Conservation (phyloP, 2,113 vertebrate genomes). For the Notarius quadriscutis region DNA sequence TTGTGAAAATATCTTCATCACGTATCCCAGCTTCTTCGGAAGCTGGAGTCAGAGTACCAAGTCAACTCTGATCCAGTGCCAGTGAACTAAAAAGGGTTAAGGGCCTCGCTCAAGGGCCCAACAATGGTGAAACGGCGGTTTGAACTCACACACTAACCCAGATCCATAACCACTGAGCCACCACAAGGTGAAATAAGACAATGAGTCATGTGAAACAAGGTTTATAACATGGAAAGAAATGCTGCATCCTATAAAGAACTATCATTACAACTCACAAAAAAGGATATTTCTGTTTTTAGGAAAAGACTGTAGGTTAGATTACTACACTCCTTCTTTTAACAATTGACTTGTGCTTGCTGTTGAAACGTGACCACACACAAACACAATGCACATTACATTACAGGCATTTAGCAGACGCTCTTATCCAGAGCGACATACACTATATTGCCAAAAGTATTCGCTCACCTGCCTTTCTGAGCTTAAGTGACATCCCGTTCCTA, state of each 20-base stretch:
- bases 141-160: not conserved
- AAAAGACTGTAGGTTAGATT: not conserved
- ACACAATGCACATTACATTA: not conserved
- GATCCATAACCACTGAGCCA: not conserved
- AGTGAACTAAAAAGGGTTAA: not conserved
- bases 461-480: too few relatives aligned
- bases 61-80: not conserved
- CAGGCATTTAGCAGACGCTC: too few relatives aligned
- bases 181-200: not conserved
- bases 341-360: constrained; percentile 9
- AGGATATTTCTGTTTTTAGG: not conserved
- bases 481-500: too few relatives aligned
- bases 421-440: too few relatives aligned
- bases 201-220: not conserved
- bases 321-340: not conserved
- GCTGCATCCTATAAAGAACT: not conserved
- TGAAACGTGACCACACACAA: constrained; percentile 13
- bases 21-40: not conserved
- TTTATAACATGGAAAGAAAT: not conserved
- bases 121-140: not conserved
- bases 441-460: too few relatives aligned
- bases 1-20: not conserved
- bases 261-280: not conserved
- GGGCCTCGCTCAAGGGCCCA: not conserved
- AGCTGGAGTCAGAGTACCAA: not conserved